Base-by-base conservation (phyloP, 30 jellyfish, hydroid and myxozoan species). In the Calvadosia cruxmelitensis region DNA sequence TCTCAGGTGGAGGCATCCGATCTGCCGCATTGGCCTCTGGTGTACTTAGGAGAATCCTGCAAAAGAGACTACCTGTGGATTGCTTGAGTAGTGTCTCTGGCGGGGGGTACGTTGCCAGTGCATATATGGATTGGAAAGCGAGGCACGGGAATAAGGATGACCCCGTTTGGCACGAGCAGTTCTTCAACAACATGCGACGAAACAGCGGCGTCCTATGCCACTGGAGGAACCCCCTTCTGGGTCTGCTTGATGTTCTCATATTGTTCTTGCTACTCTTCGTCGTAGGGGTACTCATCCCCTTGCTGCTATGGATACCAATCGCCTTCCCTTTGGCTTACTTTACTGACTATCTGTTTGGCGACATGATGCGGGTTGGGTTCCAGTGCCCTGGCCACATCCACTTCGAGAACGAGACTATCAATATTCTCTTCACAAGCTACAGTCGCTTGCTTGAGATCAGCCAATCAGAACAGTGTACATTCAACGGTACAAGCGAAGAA, bases 1-100 rank as follows among this genome's bases (percentile, higher is more conserved):
- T 82, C 49, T 82, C 94, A 2, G 94, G 94, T 33, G 94, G 94
- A 0, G 94, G 94, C 1, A 82, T 82, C 34, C 82, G 94, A 35
- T 82, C 94, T 2, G 94, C 94, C 1, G 94, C 94, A 24, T 82
- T 82, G 52, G 52, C 86, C 2, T 82, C 94, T 0, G 94, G 94
- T 31, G 94, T 82, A 0, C 74, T 82, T 33, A 66, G 94, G 23
- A 52, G 80, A 1, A 61, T 82, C 24, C 83, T 82, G 28, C 86
- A 82, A 53, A 82, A 82, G 50, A 30, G 49, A 31, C 66, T 82
- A 10, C 88, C 83, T 0, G 36, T 82, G 31, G 94, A 53, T 20
- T 73, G 29, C 67, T 49, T 82, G 50, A 82, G 94, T 57, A 62
- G 85, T 31, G 94, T 82, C 1, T 82, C 94, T 0, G 94, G 94